phyloP scores from a whole-genome alignment of 2,888 invertebrate species.

The Megaustenia siamemsis region DNA sequence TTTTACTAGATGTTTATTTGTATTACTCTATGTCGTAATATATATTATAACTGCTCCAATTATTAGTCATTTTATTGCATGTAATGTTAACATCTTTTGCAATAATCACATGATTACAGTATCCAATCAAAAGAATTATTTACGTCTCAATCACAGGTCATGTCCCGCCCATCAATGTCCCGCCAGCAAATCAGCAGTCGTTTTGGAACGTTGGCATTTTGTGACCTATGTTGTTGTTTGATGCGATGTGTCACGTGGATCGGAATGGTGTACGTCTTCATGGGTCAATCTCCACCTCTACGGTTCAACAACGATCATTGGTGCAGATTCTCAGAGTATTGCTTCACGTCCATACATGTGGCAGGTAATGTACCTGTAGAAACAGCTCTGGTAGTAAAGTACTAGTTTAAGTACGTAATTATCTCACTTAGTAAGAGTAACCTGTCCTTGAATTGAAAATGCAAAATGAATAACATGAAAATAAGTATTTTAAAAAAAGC shows the following conservation, averaged over 20 bases:
- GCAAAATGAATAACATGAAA: too few relatives aligned
- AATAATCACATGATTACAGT: background rate
- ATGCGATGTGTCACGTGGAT: conserved; percentile 38
- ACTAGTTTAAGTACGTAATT: too few relatives aligned
- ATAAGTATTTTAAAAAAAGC: too few relatives aligned
- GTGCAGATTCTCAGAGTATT: conserved; percentile 42
- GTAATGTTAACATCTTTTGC: too few relatives aligned
- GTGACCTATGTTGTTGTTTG: conserved; percentile 47
- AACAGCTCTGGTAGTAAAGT: too few relatives aligned
- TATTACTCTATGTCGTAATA: too few relatives aligned
- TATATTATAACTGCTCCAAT: too few relatives aligned
- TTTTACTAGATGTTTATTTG: too few relatives aligned
- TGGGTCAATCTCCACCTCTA: conserved; percentile 17
- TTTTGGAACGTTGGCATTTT: conserved; percentile 32
- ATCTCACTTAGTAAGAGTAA: too few relatives aligned
- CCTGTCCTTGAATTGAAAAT: too few relatives aligned
- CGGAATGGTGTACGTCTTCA: conserved; percentile 16
- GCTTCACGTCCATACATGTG: conserved; percentile 44
- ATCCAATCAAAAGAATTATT: background rate
- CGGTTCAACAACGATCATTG: conserved; percentile 14
- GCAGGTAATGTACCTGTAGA: conserved; percentile 1
- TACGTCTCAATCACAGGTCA: conserved; percentile 10
- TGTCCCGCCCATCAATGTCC: conserved; percentile 44
- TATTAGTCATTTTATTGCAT: too few relatives aligned
- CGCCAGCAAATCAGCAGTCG: conserved; percentile 39